Conservation (phyloP, 1,140 invertebrate species). For the Pseudachorutes palmiensis region DNA sequence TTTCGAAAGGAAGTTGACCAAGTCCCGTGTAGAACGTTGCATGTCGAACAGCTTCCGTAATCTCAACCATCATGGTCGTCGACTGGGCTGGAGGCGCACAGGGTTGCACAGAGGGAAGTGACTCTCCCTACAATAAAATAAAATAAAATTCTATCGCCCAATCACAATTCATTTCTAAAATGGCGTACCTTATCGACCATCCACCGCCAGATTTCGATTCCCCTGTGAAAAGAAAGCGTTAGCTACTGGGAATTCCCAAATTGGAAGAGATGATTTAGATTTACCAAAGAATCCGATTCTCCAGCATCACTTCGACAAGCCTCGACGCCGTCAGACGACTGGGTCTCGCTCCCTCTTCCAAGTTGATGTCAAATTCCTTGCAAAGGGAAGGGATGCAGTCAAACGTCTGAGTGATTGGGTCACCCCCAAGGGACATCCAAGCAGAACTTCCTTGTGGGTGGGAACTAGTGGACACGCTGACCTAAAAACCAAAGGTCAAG, state of each 20-base stretch:
- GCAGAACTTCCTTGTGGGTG: constrained; percentile 25
- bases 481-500: neutral
- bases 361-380: constrained; percentile 37
- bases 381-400: constrained; percentile 42
- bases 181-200: constrained; percentile 23
- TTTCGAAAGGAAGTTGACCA: neutral
- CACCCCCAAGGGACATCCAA: constrained; percentile 43
- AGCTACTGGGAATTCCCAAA: neutral
- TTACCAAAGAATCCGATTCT: constrained; percentile 40
- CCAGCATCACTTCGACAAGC: constrained; percentile 42
- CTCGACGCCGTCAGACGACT: constrained; percentile 39
- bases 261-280: neutral
- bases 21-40: constrained; percentile 26
- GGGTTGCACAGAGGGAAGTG: constrained; percentile 28
- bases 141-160: neutral
- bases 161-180: neutral
- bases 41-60: constrained; percentile 11
- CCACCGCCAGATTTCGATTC: constrained; percentile 35
- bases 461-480: neutral
- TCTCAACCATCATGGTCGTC: neutral
- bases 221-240: constrained; percentile 16
- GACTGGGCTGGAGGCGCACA: neutral
- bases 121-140: constrained; percentile 4
- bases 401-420: constrained; percentile 41
- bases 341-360: constrained; percentile 37